A percentile compares a stretch with the other conserved stretches of the same genome.
phyloP scores from a whole-genome alignment of 2,113 vertebrate species.

The Alectura lathami region DNA sequence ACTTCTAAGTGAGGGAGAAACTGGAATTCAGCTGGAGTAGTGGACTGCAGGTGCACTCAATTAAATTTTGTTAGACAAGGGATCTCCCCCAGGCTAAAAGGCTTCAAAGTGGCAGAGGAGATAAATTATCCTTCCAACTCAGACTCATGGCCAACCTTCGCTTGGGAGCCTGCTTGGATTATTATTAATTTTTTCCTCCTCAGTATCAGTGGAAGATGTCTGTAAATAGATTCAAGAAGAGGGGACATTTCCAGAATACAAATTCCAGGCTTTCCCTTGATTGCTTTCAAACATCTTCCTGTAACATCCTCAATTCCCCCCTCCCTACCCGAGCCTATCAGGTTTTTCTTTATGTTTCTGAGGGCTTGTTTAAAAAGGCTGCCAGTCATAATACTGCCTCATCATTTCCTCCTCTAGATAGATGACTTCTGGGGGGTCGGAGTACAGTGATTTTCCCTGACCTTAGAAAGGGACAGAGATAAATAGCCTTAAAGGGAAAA shows the following conservation, averaged over 20 bases:
- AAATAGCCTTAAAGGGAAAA: slow-evolving; percentile 50
- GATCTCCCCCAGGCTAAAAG: slow-evolving; percentile 45
- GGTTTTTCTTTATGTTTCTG: not conserved
- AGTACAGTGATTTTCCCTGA: slow-evolving; percentile 47
- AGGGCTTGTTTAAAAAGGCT: slow-evolving; percentile 50
- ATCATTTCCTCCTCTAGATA: slow-evolving; percentile 42
- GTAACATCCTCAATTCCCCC: not conserved
- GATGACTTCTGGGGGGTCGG: slow-evolving; percentile 7
- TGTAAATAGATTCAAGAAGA: slow-evolving; percentile 45
- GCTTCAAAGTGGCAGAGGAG: slow-evolving; percentile 47
- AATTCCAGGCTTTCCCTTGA: slow-evolving; percentile 4
- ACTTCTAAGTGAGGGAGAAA: not conserved
- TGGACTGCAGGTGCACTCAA: slow-evolving; percentile 34
- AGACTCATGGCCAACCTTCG: slow-evolving; percentile 28
- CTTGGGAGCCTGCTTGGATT: slow-evolving; percentile 39
- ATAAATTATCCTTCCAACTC: slow-evolving; percentile 68
- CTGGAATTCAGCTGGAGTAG: slow-evolving; percentile 43
- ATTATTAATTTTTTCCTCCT: not conserved
- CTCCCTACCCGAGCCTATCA: not conserved
- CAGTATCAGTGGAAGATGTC: not conserved
- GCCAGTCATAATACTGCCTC: slow-evolving; percentile 19
- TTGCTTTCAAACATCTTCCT: slow-evolving; percentile 33
- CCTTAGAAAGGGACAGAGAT: slow-evolving; percentile 60
- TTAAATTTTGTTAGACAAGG: slow-evolving; percentile 65
- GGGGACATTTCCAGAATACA: slow-evolving; percentile 23